Percentiles rank a stretch among this genome's conserved stretches.
Conservation (phyloP, 2,113 vertebrate genomes). For the Canis aureus region DNA sequence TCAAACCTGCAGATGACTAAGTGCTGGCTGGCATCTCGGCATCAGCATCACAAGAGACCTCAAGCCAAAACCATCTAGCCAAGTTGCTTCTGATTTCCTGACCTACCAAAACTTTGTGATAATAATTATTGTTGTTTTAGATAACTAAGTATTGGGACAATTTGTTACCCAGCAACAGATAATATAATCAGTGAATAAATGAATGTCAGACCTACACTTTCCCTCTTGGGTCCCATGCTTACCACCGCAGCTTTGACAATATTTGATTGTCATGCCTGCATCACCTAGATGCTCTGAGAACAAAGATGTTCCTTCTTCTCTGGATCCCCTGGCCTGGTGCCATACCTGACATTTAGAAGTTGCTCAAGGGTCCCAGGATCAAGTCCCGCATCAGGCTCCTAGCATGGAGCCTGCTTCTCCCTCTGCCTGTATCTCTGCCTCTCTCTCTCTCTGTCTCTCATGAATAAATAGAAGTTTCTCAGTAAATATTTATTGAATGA, state of each 20-base stretch:
- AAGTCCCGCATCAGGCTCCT: too few species aligned
- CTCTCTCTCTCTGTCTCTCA: too few species aligned
- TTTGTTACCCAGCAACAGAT: neutral
- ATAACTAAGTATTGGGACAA: neutral
- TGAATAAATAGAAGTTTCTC: neutral
- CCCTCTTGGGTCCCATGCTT: neutral
- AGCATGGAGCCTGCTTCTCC: too few species aligned
- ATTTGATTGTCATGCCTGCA: neutral
- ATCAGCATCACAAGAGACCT: neutral
- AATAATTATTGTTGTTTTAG: neutral
- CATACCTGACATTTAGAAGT: neutral
- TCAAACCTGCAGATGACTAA: neutral
- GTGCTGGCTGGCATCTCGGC: neutral
- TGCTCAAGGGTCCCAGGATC: neutral
- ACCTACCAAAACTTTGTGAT: neutral
- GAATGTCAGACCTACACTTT: neutral
- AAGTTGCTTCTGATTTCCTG: neutral
- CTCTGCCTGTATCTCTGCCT: too few species aligned
- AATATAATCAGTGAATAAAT: neutral
- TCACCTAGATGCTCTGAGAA: neutral
- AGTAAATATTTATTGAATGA: neutral
- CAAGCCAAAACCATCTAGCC: neutral
- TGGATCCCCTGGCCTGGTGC: neutral
- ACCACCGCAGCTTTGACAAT: neutral
- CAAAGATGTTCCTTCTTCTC: neutral